These are phyloP conservation scores for Reticulitermes lucifugus DNA, from an alignment of 2,888 invertebrate genomes.

Conservation along the genomic window DNA sequence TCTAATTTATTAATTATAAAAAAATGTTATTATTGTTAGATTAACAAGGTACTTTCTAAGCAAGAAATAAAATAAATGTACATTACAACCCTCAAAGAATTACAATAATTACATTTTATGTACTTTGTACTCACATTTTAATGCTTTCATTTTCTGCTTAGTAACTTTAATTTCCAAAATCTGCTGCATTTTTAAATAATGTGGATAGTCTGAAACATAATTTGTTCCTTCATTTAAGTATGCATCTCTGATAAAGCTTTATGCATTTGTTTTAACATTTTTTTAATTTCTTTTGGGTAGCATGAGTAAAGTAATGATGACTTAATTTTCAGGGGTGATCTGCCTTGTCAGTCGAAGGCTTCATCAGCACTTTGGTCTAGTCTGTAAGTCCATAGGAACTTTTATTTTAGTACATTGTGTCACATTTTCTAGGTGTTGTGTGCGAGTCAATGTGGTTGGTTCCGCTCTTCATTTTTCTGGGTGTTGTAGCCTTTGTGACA, in stretches of 20 bases:
- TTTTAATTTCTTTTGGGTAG: neutral
- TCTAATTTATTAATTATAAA: too few relatives aligned
- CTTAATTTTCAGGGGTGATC: conserved; percentile 57
- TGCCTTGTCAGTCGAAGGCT: conserved; percentile 64
- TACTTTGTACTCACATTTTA: too few relatives aligned
- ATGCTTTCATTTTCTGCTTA: too few relatives aligned
- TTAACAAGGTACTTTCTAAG: too few relatives aligned
- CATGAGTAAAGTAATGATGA: conserved; percentile 23
- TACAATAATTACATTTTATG: too few relatives aligned
- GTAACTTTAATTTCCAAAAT: too few relatives aligned
- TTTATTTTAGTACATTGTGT: conserved; percentile 15
- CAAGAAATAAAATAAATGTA: too few relatives aligned
- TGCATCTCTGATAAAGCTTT: neutral
- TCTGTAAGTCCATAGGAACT: conserved; percentile 61
- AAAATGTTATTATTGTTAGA: too few relatives aligned
- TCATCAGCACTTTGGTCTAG: conserved; percentile 61
- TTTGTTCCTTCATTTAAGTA: neutral
- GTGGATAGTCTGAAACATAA: neutral
- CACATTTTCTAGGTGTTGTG: conserved; percentile 48
- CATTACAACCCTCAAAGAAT: too few relatives aligned
- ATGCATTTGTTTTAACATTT: conserved; percentile 7
- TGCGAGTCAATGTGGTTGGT: conserved; percentile 46
- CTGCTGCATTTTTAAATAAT: too few relatives aligned
- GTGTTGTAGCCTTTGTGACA: conserved; percentile 36
- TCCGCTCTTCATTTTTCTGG: conserved; percentile 3